phyloP scores from a whole-genome alignment of 2,888 invertebrate genomes.

The Amiota minor region DNA sequence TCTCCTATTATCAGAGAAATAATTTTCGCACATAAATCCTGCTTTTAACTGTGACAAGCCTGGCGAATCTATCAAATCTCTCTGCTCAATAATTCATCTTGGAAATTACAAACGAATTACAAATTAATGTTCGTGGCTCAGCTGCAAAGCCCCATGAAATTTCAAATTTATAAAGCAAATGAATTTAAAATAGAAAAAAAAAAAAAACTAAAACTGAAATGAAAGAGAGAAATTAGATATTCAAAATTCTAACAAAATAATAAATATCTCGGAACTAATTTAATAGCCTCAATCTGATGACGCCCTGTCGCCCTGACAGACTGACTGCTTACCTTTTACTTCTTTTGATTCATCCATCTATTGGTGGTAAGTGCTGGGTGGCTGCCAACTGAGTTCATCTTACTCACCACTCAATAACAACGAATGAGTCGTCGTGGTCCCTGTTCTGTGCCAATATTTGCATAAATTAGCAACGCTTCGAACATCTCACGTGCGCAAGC shows the following conservation, averaged over 20 bases:
- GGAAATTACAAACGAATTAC: conserved; percentile 69
- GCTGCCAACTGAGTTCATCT: conserved; percentile 25
- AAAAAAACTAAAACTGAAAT: conserved; percentile 35
- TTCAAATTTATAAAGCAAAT: conserved; percentile 46
- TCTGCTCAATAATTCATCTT: conserved; percentile 52
- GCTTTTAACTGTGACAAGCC: conserved; percentile 25
- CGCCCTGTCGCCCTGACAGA: too few species aligned
- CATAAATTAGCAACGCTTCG: conserved; percentile 69
- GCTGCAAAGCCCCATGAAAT: conserved; percentile 54
- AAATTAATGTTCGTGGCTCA: conserved; percentile 66
- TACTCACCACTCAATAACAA: conserved; percentile 24
- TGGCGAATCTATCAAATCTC: conserved; percentile 27
- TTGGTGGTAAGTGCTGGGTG: neutral
- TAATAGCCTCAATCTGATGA: conserved; percentile 49
- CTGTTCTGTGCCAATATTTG: conserved; percentile 64
- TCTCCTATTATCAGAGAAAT: neutral
- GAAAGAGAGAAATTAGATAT: conserved; percentile 59
- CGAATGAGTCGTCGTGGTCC: conserved; percentile 3
- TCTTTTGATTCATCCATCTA: too few species aligned
- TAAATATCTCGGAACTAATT: conserved; percentile 70
- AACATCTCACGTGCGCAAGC: conserved; percentile 59
- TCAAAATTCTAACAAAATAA: conserved; percentile 67
- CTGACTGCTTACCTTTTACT: too few species aligned
- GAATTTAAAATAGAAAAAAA: neutral
- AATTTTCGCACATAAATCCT: conserved; percentile 26